Conservation (phyloP, 1,140 invertebrate genomes). For the Argopecten irradians region DNA sequence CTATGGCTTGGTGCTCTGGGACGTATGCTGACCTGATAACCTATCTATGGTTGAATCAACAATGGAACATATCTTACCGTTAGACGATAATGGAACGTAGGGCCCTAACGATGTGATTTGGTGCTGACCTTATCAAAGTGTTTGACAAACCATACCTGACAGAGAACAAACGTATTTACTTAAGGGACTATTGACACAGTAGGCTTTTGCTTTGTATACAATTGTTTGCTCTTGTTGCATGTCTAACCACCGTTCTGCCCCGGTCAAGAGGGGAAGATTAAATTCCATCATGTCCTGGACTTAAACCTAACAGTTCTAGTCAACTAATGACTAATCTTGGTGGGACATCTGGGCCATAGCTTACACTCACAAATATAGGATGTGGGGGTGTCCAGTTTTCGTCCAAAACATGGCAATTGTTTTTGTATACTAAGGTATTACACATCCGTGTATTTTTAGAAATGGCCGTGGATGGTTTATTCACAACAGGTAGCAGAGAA, state of each 20-base stretch:
- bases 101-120: not conserved
- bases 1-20: no score
- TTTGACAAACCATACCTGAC: not conserved
- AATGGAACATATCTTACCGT: no score
- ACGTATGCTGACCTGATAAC: no score
- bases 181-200: not conserved
- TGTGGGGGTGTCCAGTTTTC: not conserved
- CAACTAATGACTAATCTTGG: not conserved
- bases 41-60: no score
- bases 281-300: constrained; percentile 1
- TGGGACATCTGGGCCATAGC: not conserved
- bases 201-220: not conserved
- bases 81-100: no score
- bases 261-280: not conserved
- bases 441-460: not conserved
- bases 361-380: not conserved
- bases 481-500: not conserved
- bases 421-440: not conserved
- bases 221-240: not conserved
- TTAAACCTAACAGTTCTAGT: not conserved
- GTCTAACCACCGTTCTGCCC: not conserved
- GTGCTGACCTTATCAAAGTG: not conserved
- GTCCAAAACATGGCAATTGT: not conserved
- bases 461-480: not conserved
- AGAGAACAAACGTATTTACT: not conserved